Base-by-base conservation (phyloP, 2,797 vertebrate species). In the Anas georgica region DNA sequence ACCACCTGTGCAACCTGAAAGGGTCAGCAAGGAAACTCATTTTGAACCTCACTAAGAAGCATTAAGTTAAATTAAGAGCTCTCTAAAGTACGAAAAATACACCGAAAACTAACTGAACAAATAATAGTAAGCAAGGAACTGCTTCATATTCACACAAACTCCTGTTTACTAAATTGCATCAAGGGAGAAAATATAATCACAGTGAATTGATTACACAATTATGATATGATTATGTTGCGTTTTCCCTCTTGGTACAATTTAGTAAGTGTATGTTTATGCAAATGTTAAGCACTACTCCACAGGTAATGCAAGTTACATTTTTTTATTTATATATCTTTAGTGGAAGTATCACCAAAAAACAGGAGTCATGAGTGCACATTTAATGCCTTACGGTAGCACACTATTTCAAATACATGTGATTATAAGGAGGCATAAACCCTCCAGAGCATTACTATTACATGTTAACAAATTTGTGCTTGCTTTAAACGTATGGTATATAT, bases 131-230 rank as follows among this genome's bases (percentile, higher is more conserved):
- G 70, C 91, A 76, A 87, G 64, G 48, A 96, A 95, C 54, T 77
- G 75, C 33, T 87, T 82, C 86, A 64, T 78, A 96, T 87, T 94
- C 95, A 96, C 64, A 92, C 8, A 66, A 96, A 96, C 62, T 95
- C 68, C 94, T 43, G 64, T 96, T 97, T 94, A 92, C 87, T 94
- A 97, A 97, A 97, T 54, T 97, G 88, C 94, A 96, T 96, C 79
- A 5, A 93, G 94, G 97, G 93, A 97, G 94, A 97, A 97, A 98
- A 97, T 97, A 96, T 90, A 97, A 97, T 97, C 96, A 97, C 46
- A 93, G 45, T 91, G 91, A 97, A 97, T 75, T 97, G 96, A 97
- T 97, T 95, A 97, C 83, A 93, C 93, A 96, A 97, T 97, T 97
- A 97, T 77, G 79, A 95, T 92, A 96, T 93, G 86, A 98, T 97